Percentiles rank a stretch among this genome's conserved stretches.
These are phyloP conservation scores for Astyanax mexicanus DNA, from an alignment of 2,797 vertebrate species.

Conservation along the genomic window DNA sequence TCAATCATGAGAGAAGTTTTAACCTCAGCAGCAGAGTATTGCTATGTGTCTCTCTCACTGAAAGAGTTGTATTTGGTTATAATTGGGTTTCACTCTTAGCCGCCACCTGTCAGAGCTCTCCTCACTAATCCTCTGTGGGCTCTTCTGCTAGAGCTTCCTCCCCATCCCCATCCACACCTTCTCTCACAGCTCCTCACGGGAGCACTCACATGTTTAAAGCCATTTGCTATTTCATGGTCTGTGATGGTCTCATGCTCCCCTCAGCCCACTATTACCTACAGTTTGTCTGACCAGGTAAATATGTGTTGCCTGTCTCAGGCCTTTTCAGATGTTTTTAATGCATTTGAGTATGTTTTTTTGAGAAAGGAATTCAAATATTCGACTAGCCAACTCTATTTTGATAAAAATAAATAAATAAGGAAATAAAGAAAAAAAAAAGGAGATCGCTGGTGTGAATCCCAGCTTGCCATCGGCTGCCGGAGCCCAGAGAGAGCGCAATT, in stretches of 20 bases:
- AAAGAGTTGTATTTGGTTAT: constrained; percentile 4
- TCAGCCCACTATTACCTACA: neutral
- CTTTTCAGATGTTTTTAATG: too few relatives aligned
- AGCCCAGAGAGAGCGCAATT: too few relatives aligned
- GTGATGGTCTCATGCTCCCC: neutral
- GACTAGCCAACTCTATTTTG: too few relatives aligned
- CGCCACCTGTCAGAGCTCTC: constrained; percentile 36
- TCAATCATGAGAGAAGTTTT: neutral
- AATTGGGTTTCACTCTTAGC: constrained; percentile 39
- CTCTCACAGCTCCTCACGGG: constrained; percentile 19
- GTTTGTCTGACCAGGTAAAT: neutral
- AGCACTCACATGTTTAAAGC: constrained; percentile 27
- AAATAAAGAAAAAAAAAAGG: too few relatives aligned
- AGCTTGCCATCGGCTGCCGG: too few relatives aligned
- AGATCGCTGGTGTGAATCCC: too few relatives aligned
- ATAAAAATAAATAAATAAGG: too few relatives aligned
- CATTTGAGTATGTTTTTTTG: too few relatives aligned
- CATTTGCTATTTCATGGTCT: constrained; percentile 24
- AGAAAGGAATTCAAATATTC: too few relatives aligned
- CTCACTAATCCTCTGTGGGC: constrained; percentile 6
- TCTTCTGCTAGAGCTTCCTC: neutral
- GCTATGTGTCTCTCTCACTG: neutral
- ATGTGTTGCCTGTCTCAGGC: too few relatives aligned
- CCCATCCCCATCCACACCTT: neutral
- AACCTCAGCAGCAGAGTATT: neutral